Conservation (phyloP, 2,113 vertebrate genomes). For the Callocephalon fimbriatum region DNA sequence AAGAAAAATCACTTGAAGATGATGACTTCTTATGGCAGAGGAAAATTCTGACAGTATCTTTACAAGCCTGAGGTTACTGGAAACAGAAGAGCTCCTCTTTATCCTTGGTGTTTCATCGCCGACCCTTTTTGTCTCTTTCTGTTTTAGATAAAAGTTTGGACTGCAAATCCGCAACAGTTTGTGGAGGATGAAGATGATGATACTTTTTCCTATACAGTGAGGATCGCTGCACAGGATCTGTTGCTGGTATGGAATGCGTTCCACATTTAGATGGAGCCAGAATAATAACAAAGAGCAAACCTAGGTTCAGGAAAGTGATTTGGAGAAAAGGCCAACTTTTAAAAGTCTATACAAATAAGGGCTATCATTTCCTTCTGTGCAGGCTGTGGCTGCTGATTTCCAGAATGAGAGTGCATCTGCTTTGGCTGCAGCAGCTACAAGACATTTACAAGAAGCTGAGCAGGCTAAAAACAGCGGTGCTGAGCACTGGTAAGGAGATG, state of each 20-base stretch:
- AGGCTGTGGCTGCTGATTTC: constrained; percentile 97
- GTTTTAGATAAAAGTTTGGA: constrained; percentile 94
- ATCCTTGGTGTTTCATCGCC: not conserved
- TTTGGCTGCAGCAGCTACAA: constrained; percentile 92
- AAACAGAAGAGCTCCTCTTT: not conserved
- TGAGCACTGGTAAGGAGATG: constrained; percentile 88
- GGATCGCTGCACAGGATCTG: constrained; percentile 96
- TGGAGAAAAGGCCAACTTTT: not conserved
- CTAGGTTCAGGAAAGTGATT: not conserved
- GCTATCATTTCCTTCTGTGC: not conserved
- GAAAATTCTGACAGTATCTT: not conserved
- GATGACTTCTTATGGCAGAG: not conserved
- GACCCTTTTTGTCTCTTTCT: not conserved
- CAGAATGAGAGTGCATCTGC: constrained; percentile 96
- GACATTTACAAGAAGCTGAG: constrained; percentile 95
- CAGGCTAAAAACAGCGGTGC: constrained; percentile 87
- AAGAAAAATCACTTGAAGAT: not conserved
- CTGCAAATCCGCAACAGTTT: constrained; percentile 96
- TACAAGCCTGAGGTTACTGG: not conserved
- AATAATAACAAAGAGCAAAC: not conserved
- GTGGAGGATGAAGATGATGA: constrained; percentile 99
- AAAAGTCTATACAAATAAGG: not conserved
- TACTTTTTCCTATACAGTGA: constrained; percentile 97
- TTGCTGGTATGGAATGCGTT: constrained; percentile 84
- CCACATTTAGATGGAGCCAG: not conserved